A percentile compares a stretch with the other conserved stretches of the same genome.
These are phyloP conservation scores for Phrynosoma blainvillii DNA, from an alignment of 2,113 vertebrate species.

Conservation along the genomic window DNA sequence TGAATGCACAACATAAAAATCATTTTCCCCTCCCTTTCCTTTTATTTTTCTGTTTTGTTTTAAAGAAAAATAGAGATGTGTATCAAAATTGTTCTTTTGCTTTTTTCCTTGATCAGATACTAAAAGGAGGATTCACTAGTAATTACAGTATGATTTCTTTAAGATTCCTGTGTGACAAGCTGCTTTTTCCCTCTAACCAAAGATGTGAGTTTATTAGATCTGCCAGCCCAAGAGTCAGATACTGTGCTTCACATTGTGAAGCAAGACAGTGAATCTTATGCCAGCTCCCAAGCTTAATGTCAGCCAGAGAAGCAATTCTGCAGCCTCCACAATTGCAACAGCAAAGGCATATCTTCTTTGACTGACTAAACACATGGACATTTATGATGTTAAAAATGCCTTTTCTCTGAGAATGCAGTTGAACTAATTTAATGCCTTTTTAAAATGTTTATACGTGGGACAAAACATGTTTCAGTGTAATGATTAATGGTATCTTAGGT, in stretches of 20 bases:
- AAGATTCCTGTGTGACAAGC: not conserved
- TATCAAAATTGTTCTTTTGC: not conserved
- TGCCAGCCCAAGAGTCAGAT: not conserved
- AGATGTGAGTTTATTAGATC: conserved; percentile 1
- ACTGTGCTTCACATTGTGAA: not conserved
- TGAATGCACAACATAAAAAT: not conserved
- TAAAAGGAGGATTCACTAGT: not conserved
- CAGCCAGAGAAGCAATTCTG: not conserved
- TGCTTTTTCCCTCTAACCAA: not conserved
- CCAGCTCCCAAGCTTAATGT: not conserved
- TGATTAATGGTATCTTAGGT: not conserved
- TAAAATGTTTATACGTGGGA: not conserved
- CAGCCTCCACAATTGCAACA: not conserved
- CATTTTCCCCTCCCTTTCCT: not conserved
- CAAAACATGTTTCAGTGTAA: not conserved
- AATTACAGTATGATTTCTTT: not conserved
- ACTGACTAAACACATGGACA: conserved; percentile 14
- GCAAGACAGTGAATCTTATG: not conserved
- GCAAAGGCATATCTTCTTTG: not conserved
- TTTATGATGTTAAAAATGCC: not conserved
- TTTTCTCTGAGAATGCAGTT: not conserved
- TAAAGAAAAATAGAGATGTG: too few species aligned
- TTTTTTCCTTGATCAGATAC: not conserved
- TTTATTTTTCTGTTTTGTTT: not conserved
- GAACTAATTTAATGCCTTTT: not conserved